Evolutionary conservation across 2,797 vertebrate species (phyloP).

Genomic region (Erpetoichthys calabaricus): DNA sequence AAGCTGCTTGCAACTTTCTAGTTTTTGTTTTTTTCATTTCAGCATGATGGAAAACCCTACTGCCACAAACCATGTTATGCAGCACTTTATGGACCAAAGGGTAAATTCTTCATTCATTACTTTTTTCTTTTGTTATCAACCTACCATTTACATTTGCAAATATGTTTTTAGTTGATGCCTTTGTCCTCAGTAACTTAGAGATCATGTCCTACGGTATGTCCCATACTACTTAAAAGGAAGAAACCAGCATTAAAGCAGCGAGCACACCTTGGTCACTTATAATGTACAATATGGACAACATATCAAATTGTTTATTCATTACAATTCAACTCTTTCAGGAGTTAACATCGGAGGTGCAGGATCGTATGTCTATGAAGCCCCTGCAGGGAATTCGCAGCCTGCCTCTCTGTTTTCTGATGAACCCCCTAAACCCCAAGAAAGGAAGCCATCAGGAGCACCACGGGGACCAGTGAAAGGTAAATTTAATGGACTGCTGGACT

Average conservation of each 20-base stretch:
- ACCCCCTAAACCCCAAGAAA: conserved; percentile 57
- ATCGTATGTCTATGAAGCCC: conserved; percentile 83
- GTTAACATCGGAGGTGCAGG: conserved; percentile 90
- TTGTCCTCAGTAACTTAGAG: no score
- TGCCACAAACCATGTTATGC: conserved; percentile 67
- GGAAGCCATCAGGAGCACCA: conserved; percentile 41
- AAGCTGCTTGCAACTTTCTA: no score
- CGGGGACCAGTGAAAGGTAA: conserved; percentile 81
- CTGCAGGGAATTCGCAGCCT: conserved; percentile 41
- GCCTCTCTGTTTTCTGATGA: conserved; percentile 43
- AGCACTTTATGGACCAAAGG: conserved; percentile 65
- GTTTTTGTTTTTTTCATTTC: conserved; percentile 15
- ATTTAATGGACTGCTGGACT: conserved; percentile 1
- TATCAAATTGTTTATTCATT: not conserved
- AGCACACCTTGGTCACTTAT: no score
- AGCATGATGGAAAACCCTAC: conserved; percentile 87
- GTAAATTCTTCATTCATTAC: conserved; percentile 19
- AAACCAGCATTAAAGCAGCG: no score
- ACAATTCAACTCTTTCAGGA: conserved; percentile 38
- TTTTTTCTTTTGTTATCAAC: not conserved
- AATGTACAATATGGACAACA: no score
- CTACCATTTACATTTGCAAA: not conserved
- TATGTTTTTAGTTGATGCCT: no score
- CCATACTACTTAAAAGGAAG: no score
- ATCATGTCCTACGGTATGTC: no score